Evolutionary conservation across 2,113 vertebrate species (phyloP).

Genomic region (Paramormyrops kingsleyae): DNA sequence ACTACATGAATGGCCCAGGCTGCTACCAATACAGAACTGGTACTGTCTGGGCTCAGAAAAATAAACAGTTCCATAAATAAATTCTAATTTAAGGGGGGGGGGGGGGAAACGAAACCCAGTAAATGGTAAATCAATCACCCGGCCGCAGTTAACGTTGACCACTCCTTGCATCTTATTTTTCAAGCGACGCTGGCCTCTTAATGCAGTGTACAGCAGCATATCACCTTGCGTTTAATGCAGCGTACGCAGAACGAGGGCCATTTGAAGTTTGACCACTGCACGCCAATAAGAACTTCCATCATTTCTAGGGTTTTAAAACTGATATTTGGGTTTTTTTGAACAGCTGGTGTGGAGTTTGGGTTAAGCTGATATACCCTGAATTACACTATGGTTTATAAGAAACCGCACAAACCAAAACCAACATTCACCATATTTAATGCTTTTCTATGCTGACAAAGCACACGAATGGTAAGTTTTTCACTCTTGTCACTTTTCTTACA

Average conservation of each 20-base stretch:
- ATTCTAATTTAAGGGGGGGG: neutral
- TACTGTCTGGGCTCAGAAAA: neutral
- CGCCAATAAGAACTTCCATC: neutral
- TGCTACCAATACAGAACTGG: neutral
- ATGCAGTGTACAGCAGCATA: neutral
- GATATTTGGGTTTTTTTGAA: neutral
- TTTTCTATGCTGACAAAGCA: neutral
- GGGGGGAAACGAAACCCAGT: neutral
- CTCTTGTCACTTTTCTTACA: neutral
- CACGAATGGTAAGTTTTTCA: neutral
- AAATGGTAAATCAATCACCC: neutral
- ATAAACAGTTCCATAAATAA: neutral
- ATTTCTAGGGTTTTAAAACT: neutral
- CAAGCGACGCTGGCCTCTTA: neutral
- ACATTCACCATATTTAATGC: neutral
- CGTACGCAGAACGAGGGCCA: neutral
- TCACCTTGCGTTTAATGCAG: neutral
- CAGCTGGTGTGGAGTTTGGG: neutral
- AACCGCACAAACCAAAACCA: neutral
- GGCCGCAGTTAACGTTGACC: neutral
- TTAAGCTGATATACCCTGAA: neutral
- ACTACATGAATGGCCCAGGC: neutral
- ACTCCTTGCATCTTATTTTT: neutral
- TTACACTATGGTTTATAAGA: neutral
- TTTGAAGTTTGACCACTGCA: neutral